Evolutionary conservation across 2,797 vertebrate genomes (phyloP), one percentile per base, ranked within the genome.

Genomic region (Rhodeus uyekii): DNA sequence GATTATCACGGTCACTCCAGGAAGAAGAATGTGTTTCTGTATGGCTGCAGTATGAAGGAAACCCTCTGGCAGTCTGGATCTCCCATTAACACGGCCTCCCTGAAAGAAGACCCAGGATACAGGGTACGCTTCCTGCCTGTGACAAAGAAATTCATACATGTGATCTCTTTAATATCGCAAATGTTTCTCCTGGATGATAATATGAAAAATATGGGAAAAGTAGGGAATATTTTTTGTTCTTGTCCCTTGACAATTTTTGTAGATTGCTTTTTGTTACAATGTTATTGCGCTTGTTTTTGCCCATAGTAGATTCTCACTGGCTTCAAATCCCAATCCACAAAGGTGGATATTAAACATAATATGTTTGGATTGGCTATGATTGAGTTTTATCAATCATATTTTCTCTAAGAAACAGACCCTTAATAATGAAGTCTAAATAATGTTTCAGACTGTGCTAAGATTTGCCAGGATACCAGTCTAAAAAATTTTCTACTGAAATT

Each of bases 1-100:
- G 97, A 99, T 89, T 98, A 97, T 87, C 97, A 99, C 0, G 97
- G 97, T 2, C 97, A 98, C 91, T 98, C 97, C 0, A 95, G 97
- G 80, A 97, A 95, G 91, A 99, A 98, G 88, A 98, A 99, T 0
- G 95, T 97, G 0, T 99, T 99, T 83, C 92, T 99, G 69, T 99
- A 98, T 0, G 97, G 97, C 77, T 99, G 97, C 86, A 98, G 97
- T 82, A 85, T 97, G 60, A 97, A 98, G 84, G 97, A 98, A 91
- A 98, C 97, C 1, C 87, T 98, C 16, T 97, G 96, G 97, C 96
- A 97, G 88, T 96, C 96, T 6, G 95, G 92, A 4, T 93, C 94
- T n/a, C 9, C 89, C 0, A 90, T 95, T 42, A 91, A 95, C 84
- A 92, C 95, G 0, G 46, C 89, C 0, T 85, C 91, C 9, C 42